A percentile compares a stretch with the other conserved stretches of the same genome.
Evolutionary conservation across 2,888 invertebrate species (phyloP).

Genomic region (Acheta domesticus): DNA sequence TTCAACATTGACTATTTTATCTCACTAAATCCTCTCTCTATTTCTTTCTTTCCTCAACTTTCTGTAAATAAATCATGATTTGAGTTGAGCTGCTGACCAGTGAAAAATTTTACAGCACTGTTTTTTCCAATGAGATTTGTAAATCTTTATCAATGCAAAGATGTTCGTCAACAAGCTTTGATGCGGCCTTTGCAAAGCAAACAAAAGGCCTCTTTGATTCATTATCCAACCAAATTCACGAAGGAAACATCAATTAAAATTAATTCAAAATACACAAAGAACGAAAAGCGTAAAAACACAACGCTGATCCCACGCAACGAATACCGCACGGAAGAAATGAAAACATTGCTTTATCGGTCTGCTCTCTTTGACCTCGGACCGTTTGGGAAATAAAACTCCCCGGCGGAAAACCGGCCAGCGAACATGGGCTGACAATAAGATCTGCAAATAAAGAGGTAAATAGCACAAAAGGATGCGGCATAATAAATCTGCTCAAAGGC

Average conservation of each 20-base stretch:
- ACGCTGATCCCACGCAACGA: background rate
- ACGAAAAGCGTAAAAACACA: background rate
- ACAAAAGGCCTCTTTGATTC: background rate
- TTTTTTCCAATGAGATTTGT: too few species aligned
- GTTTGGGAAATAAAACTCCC: background rate
- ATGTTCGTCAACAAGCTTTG: background rate
- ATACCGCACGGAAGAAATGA: background rate
- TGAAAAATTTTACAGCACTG: too few species aligned
- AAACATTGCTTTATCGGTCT: background rate
- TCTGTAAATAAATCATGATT: too few species aligned
- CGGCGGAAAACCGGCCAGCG: too few species aligned
- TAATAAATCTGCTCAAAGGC: too few species aligned
- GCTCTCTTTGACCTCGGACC: background rate
- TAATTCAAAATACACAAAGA: constrained; percentile 18
- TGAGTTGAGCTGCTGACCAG: too few species aligned
- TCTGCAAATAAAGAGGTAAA: too few species aligned
- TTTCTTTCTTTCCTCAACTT: too few species aligned
- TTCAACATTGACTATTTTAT: too few species aligned
- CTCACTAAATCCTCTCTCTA: too few species aligned
- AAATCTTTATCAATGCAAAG: background rate
- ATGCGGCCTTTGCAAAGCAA: background rate
- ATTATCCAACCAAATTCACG: background rate
- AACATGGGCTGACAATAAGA: too few species aligned
- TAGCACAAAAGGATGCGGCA: too few species aligned
- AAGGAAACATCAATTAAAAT: background rate